Base-by-base conservation (phyloP, 2,113 vertebrate species). In the Macrotus californicus region DNA sequence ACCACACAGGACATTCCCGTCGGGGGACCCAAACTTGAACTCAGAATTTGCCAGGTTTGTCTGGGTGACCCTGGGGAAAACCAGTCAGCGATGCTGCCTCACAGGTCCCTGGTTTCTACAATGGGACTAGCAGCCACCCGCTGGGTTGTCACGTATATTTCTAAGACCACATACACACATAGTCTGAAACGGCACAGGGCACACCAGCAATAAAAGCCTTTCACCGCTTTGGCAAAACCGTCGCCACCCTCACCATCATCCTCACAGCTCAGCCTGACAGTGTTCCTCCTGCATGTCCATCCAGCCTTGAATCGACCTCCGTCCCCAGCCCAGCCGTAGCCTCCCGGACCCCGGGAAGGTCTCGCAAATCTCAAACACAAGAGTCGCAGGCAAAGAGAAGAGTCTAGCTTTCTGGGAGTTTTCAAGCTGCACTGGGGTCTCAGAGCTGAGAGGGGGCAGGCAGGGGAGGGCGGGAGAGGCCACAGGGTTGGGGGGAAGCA, bases 261-360 rank as follows among this genome's bases (percentile, higher is more conserved):
- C 4, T 10, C 70, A 8, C 14, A 15, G 56, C 16, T 24, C 2
- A 77, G 80, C 39, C 22, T 22, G 31, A 31, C 26, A 8, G 64
- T 4, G 9, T 1, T 29, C 34, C 15, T 2, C 69, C 8, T 2
- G 10, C 2, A 9, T 4, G 24, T 29, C n/a, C 29, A 1, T 0
- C 7, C 6, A 26, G 26, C 39, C 39, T 14, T 1, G 12, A 13
- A 36, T 3, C 12, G n/a, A 50, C 52, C 41, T 3, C 19, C 46
- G 0, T 50, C 26, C 54, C 26, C 50, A 31, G 41, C 34, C 19
- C 14, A 36, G 43, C 31, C 16, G 18, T 11, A 2, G 2, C 13
- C 21, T 73, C 19, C 3, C 1, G 24, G 82, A 36, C n/a, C 24
- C 39, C 12, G 41, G 36, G 14, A 77, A 61, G 13, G 52, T 10